Evolutionary conservation across 1,140 invertebrate genomes (phyloP).

Genomic region (Drosophila bocqueti): DNA sequence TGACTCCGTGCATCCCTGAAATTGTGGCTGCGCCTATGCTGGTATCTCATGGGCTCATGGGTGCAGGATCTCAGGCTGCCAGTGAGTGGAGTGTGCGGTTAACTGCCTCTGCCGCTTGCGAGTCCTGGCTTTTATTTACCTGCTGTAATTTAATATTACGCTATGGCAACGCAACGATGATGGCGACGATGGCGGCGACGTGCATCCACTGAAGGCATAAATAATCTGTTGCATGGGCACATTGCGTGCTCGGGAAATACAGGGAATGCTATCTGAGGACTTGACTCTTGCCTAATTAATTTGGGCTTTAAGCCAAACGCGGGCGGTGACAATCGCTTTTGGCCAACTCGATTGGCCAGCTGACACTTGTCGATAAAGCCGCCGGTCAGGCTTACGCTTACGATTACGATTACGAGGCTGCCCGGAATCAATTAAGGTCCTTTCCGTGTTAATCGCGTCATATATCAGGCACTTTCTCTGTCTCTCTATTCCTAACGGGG

Average conservation of each 20-base stretch:
- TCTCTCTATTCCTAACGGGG: not conserved
- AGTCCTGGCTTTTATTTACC: constrained; percentile 61
- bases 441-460: constrained; percentile 79
- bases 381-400: not conserved
- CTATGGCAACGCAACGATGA: constrained; percentile 38
- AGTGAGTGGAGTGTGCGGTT: constrained; percentile 27
- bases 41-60: not conserved
- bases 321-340: constrained; percentile 66
- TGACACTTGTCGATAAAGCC: constrained; percentile 59
- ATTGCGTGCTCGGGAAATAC: constrained; percentile 11
- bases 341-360: constrained; percentile 44
- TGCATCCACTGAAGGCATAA: constrained; percentile 69
- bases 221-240: constrained; percentile 70
- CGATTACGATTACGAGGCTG: constrained; percentile 8
- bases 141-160: constrained; percentile 71
- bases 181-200: constrained; percentile 36
- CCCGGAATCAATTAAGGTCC: constrained; percentile 71
- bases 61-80: constrained; percentile 3
- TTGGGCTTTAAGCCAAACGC: constrained; percentile 65
- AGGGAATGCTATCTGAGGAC: constrained; percentile 13
- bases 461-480: constrained; percentile 58
- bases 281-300: constrained; percentile 64
- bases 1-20: constrained; percentile 2
- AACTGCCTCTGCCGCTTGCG: not conserved
- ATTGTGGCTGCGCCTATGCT: constrained; percentile 14